A percentile compares a stretch with the other conserved stretches of the same genome.
Evolutionary conservation across 2,888 invertebrate species (phyloP).

Genomic region (Synanthedon formicaeformis): DNA sequence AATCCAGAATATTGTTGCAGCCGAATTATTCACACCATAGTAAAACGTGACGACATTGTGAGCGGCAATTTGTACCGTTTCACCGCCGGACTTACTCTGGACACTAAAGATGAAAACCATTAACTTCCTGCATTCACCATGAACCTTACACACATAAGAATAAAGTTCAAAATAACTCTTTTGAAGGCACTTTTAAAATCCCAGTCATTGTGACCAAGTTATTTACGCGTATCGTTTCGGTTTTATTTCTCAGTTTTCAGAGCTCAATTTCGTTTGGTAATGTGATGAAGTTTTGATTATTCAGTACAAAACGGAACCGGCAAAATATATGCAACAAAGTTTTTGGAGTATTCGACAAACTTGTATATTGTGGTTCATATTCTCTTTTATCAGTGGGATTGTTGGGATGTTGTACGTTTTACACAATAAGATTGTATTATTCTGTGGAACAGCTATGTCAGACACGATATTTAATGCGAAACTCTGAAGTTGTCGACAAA

Average conservation of each 20-base stretch:
- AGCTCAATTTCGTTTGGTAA: slow-evolving; percentile 1
- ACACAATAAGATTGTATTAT: neutral
- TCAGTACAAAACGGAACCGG: slow-evolving; percentile 25
- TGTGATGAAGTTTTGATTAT: slow-evolving; percentile 7
- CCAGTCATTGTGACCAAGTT: neutral
- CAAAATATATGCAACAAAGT: slow-evolving; percentile 25
- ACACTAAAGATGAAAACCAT: slow-evolving; percentile 15
- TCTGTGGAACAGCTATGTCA: no score
- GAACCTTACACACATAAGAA: neutral
- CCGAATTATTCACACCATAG: slow-evolving; percentile 19
- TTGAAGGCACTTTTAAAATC: neutral
- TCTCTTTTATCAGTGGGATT: slow-evolving; percentile 19
- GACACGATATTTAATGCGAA: no score
- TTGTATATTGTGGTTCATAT: slow-evolving; percentile 30
- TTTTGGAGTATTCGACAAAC: slow-evolving; percentile 35
- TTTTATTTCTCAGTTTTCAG: neutral
- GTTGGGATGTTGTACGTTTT: neutral
- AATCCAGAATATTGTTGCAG: slow-evolving; percentile 13
- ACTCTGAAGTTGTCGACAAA: no score
- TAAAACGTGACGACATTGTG: slow-evolving; percentile 39
- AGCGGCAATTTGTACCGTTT: slow-evolving; percentile 43
- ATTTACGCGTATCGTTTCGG: neutral
- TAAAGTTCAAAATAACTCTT: neutral
- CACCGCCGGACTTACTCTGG: slow-evolving; percentile 21
- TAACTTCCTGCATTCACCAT: neutral